Evolutionary conservation across 2,797 vertebrate species (phyloP).

Genomic region (Phoxinus dragarum): DNA sequence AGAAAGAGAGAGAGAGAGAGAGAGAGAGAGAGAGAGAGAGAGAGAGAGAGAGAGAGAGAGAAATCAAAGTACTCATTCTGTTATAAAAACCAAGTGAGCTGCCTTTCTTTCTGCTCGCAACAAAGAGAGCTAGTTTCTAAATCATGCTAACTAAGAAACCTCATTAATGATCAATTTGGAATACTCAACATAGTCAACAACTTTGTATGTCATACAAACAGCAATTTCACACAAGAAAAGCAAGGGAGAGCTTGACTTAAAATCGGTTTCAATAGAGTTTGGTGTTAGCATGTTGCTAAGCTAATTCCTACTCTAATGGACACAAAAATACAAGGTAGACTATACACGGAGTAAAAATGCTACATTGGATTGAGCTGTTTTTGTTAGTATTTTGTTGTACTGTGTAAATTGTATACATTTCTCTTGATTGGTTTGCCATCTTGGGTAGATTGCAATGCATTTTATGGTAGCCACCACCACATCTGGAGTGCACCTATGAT

Average conservation of each 20-base stretch:
- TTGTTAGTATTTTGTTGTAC: not conserved
- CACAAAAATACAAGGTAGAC: not conserved
- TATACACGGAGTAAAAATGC: no score
- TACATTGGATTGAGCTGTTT: not conserved
- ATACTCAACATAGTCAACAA: not conserved
- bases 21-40: no score
- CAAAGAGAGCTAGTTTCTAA: not conserved
- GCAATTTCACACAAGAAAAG: not conserved
- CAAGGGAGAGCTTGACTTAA: not conserved
- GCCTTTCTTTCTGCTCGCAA: not conserved
- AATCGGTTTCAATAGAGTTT: not conserved
- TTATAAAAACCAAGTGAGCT: not conserved
- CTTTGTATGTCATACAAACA: not conserved
- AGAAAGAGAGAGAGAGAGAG: slow-evolving; percentile 51
- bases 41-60: slow-evolving; percentile 56
- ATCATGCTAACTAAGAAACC: not conserved
- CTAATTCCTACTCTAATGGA: not conserved
- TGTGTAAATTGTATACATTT: no score
- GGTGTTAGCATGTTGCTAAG: slow-evolving; percentile 19
- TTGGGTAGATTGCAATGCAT: not conserved
- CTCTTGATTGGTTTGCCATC: not conserved
- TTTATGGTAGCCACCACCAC: not conserved
- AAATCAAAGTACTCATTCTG: slow-evolving; percentile 27
- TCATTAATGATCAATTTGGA: not conserved
- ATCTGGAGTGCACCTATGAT: not conserved